Evolutionary conservation across 1,140 invertebrate species (phyloP), one percentile per base, ranked within the genome.

Genomic region (Subanguina moxae): DNA sequence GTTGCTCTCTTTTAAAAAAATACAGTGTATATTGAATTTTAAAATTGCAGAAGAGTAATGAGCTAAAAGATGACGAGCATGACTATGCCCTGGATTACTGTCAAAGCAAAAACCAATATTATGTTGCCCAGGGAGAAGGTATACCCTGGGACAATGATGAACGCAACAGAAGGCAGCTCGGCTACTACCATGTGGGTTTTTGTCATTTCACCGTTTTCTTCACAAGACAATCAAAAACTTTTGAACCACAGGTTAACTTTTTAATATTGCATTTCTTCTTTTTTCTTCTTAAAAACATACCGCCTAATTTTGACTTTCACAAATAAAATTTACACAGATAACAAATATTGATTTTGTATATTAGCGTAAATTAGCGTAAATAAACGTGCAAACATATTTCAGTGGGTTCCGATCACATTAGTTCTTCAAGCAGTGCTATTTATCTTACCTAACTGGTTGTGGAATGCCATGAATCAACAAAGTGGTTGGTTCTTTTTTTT

Each of bases 161-260:
- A 28, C 52, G 52, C 52, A 23, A 11, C 52, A 23, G 27, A 28
- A 57, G 52, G 52, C 21, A 57, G 52, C 52, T 57, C 52, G 52
- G 52, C 52, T 57, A 57, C 52, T 57, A 57, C 11, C 52, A 57
- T 57, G 52, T 57, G 11, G n/a, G 45, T 46, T n/a, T n/a, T n/a
- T n/a, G n/a, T 5, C 32, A 38, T 11, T 38, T 38, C 11, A 38
- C 3, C 32, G 3, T 3, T 11, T 38, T 38, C 11, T 38, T 11
- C 32, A 38, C 32, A 3, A 38, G 3, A 38, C 3, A 38, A 38
- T 3, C 32, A 38, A 38, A 38, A 38, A 11, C 32, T 38, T 38
- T 38, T 38, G 32, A 5, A 38, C 11, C 32, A 11, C 32, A n/a
- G n/a, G n/a, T n/a, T n/a, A n/a, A n/a, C 32, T 38, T 38, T 38